Evolutionary conservation across 2,797 vertebrate species (phyloP), one percentile per base, ranked within the genome.

Genomic region (Eulemur mongoz): DNA sequence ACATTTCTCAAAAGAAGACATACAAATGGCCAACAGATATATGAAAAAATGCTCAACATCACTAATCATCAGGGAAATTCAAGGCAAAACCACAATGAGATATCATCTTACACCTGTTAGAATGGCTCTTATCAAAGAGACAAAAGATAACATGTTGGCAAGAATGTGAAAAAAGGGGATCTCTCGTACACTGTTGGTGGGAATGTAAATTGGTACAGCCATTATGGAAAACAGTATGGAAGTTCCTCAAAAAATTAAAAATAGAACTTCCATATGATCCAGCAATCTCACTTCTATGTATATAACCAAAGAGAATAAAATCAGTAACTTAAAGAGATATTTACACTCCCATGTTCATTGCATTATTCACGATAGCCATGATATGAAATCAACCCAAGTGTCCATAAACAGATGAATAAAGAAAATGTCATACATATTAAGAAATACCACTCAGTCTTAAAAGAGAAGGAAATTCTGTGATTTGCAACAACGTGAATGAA

Each of bases 211-310:
- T 67, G 32, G 25, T 75, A 82, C 27, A 76, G 8, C n/a, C n/a
- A 22, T 70, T 69, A 48, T 82, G 27, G n/a, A 76, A 92, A 95
- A 88, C n/a, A 61, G 50, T 43, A 82, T 76, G 20, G 9, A 87
- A 40, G 8, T 81, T 76, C 23, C 70, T 75, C 61, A 88, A 83
- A 94, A 92, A 78, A 40, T 70, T 83, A 89, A 61, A 88, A 72
- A 57, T 73, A 92, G 40, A 76, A 45, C 30, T 82, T 69, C 17
- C 8, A 52, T 40, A 92, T 78, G 38, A 78, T 75, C 59, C 50
- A 89, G 35, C 30, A 89, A 89, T 75, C 43, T 38, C 38, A 48
- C 59, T 89, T 63, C 48, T 67, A 25, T 38, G 32, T 48, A 67
- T 65, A 83, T 45, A 54, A 32, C 20, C 40, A 57, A 52, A 94